Evolutionary conservation across 2,888 invertebrate species (phyloP).

Genomic region (Neria commutata): DNA sequence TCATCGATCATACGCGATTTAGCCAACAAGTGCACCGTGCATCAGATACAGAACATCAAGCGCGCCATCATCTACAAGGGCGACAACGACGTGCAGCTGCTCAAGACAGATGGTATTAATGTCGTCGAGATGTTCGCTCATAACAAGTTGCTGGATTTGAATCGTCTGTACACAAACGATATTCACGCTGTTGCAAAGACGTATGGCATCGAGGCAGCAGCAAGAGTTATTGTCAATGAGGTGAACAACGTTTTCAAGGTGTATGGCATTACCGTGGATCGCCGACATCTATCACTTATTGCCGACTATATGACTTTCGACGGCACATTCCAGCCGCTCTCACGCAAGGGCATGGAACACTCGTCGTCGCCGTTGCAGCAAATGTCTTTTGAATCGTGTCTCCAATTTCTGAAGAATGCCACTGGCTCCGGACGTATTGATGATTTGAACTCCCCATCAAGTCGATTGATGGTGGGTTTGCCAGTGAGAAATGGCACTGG

Average conservation of each 20-base stretch:
- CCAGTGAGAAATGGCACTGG: constrained; percentile 86
- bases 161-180: constrained; percentile 89
- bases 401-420: constrained; percentile 82
- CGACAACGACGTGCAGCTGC: constrained; percentile 69
- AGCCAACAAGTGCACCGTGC: constrained; percentile 75
- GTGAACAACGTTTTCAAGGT: constrained; percentile 95
- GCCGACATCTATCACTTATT: constrained; percentile 88
- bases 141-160: constrained; percentile 76
- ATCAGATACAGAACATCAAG: constrained; percentile 80
- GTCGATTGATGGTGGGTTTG: constrained; percentile 85
- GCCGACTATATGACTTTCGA: constrained; percentile 99
- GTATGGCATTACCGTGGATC: constrained; percentile 95
- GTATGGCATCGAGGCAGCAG: constrained; percentile 97
- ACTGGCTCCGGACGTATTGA: constrained; percentile 70
- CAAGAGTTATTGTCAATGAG: constrained; percentile 89
- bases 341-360: constrained; percentile 86
- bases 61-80: constrained; percentile 82
- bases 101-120: constrained; percentile 97
- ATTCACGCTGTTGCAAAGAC: constrained; percentile 87
- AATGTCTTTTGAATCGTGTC: constrained; percentile 96
- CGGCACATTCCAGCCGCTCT: constrained; percentile 88
- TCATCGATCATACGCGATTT: constrained; percentile 74
- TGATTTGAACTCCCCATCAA: constrained; percentile 80
- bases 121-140: constrained; percentile 89
- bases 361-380: constrained; percentile 95